Percentiles rank a stretch among this genome's conserved stretches.
Evolutionary conservation across 2,797 vertebrate genomes (phyloP).

Genomic region (Brachymystax lenok): DNA sequence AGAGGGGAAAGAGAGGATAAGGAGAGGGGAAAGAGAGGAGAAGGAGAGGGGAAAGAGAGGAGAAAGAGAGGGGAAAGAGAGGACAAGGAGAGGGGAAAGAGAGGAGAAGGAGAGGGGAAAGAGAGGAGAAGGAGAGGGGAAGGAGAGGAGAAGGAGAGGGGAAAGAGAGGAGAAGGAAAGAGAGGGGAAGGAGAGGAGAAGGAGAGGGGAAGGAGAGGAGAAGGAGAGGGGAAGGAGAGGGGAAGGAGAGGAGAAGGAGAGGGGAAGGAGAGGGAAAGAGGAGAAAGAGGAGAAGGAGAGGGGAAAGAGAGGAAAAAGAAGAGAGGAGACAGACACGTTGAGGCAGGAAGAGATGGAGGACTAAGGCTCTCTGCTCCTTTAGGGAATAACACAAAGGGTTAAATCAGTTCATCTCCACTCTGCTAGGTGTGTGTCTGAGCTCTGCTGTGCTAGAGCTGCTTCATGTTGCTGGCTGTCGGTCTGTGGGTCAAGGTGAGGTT

Average conservation of each 20-base stretch:
- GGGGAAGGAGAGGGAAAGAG: not conserved
- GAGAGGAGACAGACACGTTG: not conserved
- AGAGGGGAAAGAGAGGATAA: not conserved
- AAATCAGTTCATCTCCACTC: not conserved
- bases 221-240: no score
- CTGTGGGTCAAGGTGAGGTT: not conserved
- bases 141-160: not conserved
- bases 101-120: not conserved
- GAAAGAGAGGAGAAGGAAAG: no score
- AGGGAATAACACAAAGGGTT: not conserved
- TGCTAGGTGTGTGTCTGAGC: not conserved
- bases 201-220: not conserved
- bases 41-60: slow-evolving; percentile 15
- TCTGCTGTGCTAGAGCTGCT: not conserved
- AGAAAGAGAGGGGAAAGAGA: slow-evolving; percentile 5
- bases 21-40: not conserved
- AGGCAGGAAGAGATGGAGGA: slow-evolving; percentile 13
- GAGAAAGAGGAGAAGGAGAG: not conserved
- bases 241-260: not conserved
- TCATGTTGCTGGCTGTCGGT: no score
- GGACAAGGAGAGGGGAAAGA: no score
- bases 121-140: slow-evolving; percentile 21
- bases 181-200: no score
- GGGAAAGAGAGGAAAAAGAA: not conserved
- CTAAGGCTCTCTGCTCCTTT: slow-evolving; percentile 14